Conservation (phyloP, 2,888 invertebrate species). For the Hartigia nigra region DNA sequence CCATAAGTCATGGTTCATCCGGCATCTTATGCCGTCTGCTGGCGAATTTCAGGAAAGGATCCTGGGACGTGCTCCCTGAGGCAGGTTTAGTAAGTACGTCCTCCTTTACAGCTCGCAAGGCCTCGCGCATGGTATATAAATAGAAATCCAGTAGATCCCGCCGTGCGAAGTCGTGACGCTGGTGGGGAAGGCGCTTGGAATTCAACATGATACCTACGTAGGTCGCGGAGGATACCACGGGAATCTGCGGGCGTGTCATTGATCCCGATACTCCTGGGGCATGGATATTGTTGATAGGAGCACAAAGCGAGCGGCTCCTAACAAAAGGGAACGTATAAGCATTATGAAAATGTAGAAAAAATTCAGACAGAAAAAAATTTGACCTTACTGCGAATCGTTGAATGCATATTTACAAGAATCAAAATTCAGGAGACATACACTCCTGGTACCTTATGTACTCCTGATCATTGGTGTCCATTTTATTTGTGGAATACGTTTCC, state of each 20-base stretch:
- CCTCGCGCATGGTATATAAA: conserved; percentile 54
- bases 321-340: no score
- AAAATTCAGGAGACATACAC: no score
- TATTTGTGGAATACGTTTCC: no score
- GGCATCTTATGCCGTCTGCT: background rate
- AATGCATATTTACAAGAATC: no score
- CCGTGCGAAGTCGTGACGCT: conserved; percentile 44
- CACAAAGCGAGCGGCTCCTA: no score
- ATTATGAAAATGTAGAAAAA: no score
- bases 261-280: conserved; percentile 50
- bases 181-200: conserved; percentile 52
- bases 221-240: conserved; percentile 42
- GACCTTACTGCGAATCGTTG: no score
- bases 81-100: conserved; percentile 33
- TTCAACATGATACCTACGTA: conserved; percentile 54
- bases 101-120: conserved; percentile 39
- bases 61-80: conserved; percentile 1
- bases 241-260: conserved; percentile 54
- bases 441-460: no score
- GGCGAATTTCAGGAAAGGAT: background rate
- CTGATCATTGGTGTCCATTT: no score
- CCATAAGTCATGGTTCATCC: no score
- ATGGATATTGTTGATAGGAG: conserved; percentile 11
- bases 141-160: conserved; percentile 61
- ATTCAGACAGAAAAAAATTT: no score